Conservation (phyloP, 2,113 vertebrate genomes). For the Pithys albifrons region DNA sequence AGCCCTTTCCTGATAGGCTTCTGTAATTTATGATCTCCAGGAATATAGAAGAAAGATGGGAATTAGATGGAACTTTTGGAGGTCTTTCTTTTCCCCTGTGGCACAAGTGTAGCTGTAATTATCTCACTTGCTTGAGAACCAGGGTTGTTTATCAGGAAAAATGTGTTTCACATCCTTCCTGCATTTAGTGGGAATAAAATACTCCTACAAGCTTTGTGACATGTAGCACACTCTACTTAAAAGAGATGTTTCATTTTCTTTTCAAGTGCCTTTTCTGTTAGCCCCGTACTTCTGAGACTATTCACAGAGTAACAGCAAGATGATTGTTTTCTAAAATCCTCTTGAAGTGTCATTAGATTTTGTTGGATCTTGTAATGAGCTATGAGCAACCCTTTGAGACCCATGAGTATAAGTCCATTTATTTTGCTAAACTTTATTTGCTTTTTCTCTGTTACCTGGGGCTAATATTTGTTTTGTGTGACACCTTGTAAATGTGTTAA, state of each 20-base stretch:
- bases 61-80: neutral
- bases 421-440: constrained; percentile 7
- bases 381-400: neutral
- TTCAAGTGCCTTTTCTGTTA: neutral
- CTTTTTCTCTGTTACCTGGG: neutral
- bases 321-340: neutral
- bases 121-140: neutral
- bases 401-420: neutral
- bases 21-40: neutral
- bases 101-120: neutral
- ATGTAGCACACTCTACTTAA: neutral
- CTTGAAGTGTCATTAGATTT: constrained; percentile 19
- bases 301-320: neutral
- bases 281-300: neutral
- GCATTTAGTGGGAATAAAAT: neutral
- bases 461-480: neutral
- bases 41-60: neutral
- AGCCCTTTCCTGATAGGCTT: neutral
- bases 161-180: neutral
- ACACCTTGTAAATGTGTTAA: neutral
- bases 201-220: neutral
- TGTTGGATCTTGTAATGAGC: neutral
- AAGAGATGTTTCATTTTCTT: neutral
- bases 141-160: neutral
- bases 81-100: neutral